Conservation (phyloP, 92 coral and sea anemone species). For the Siderastrea siderea region DNA sequence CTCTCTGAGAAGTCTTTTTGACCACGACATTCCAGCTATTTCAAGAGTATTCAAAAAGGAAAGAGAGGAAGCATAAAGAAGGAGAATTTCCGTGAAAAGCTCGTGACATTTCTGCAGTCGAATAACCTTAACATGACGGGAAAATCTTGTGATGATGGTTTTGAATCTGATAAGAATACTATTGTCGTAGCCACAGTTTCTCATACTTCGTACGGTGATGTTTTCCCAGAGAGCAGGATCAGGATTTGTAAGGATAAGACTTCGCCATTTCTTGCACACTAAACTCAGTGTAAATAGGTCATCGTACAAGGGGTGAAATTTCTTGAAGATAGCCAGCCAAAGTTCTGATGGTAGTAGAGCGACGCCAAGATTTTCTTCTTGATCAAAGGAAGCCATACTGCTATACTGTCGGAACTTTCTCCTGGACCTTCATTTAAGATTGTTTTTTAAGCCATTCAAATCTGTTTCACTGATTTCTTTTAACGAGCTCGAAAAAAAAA, state of each 20-base stretch:
- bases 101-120: constrained; percentile 80
- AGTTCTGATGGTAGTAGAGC: constrained; percentile 77
- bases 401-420: too few relatives aligned
- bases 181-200: constrained; percentile 74
- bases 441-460: not conserved
- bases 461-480: not conserved
- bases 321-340: constrained; percentile 80
- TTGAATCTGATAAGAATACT: constrained; percentile 70
- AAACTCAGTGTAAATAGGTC: constrained; percentile 68
- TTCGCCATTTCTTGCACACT: constrained; percentile 86
- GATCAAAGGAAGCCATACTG: not conserved
- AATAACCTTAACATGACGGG: constrained; percentile 59
- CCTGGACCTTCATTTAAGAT: too few relatives aligned
- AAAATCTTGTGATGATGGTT: constrained; percentile 55
- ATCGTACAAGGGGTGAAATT: constrained; percentile 82
- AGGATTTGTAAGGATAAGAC: constrained; percentile 63
- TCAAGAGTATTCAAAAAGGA: constrained; percentile 69
- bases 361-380: not conserved
- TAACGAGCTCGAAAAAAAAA: not conserved
- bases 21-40: constrained; percentile 80
- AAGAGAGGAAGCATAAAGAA: constrained; percentile 33
- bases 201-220: constrained; percentile 65
- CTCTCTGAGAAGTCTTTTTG: constrained; percentile 67
- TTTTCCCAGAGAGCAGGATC: constrained; percentile 87
- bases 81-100: constrained; percentile 70